A percentile compares a stretch with the other conserved stretches of the same genome.
Evolutionary conservation across 2,113 vertebrate species (phyloP).

Genomic region (Oncorhynchus masou): DNA sequence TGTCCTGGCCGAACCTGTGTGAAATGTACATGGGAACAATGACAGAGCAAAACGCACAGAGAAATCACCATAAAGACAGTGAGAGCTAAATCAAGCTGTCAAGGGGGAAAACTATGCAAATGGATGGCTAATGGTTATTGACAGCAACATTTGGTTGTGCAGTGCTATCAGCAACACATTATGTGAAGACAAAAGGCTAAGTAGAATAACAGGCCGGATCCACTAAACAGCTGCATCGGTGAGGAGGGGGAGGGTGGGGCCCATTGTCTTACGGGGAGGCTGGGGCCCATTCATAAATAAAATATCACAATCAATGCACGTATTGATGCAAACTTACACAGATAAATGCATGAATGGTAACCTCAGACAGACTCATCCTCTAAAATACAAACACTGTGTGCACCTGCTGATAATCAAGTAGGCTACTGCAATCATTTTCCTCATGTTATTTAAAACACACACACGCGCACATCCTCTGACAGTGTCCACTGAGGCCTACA

Average conservation of each 20-base stretch:
- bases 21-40: too few relatives aligned
- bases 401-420: too few relatives aligned
- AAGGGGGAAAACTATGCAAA: constrained; percentile 32
- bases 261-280: neutral
- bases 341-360: neutral
- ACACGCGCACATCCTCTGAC: neutral
- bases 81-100: constrained; percentile 12
- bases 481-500: neutral
- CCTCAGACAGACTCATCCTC: neutral
- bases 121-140: constrained; percentile 39
- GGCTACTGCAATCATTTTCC: neutral
- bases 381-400: neutral
- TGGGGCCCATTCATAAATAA: neutral
- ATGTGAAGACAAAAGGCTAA: constrained; percentile 58
- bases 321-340: neutral
- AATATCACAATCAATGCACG: neutral
- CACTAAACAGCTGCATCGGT: constrained; percentile 52
- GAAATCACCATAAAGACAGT: neutral
- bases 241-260: neutral
- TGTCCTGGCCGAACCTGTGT: too few relatives aligned
- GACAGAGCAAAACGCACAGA: too few relatives aligned
- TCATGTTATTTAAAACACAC: neutral
- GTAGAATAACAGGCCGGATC: constrained; percentile 45
- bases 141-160: constrained; percentile 61
- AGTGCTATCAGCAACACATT: constrained; percentile 22